A percentile compares a stretch with the other conserved stretches of the same genome.
Evolutionary conservation across 35 echinoderm and acorn worm species (phyloP).

Genomic region (Eucidaris tribuloides): DNA sequence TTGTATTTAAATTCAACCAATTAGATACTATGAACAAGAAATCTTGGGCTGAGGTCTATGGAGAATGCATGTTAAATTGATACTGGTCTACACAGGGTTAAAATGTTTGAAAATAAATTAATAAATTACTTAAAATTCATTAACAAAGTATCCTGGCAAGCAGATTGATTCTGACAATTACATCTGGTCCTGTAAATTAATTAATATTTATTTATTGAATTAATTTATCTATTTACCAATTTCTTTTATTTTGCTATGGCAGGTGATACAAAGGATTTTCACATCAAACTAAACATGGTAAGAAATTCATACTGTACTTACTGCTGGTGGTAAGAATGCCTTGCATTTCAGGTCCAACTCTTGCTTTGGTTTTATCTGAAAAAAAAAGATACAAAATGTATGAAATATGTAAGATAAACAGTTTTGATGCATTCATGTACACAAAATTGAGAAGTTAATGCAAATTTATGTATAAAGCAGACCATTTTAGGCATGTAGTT

Average conservation of each 20-base stretch:
- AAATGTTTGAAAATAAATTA: too few relatives aligned
- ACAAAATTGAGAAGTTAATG: too few relatives aligned
- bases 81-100: too few relatives aligned
- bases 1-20: background rate
- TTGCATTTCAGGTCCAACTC: constrained; percentile 90
- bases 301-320: constrained; percentile 4
- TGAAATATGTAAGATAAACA: too few relatives aligned
- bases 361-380: constrained; percentile 75
- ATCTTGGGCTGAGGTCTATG: too few relatives aligned
- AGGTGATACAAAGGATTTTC: background rate
- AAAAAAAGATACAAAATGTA: constrained; percentile 38
- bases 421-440: too few relatives aligned
- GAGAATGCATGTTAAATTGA: too few relatives aligned
- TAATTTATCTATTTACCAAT: background rate
- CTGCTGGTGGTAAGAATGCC: constrained; percentile 19
- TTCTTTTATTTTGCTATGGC: background rate
- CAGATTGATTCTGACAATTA: background rate
- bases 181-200: background rate
- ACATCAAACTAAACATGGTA: background rate
- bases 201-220: background rate
- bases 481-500: too few relatives aligned
- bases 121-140: too few relatives aligned
- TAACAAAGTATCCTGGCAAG: background rate
- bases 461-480: too few relatives aligned
- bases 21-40: background rate